Base-by-base conservation (phyloP, 2,888 invertebrate species). In the Hirtodrosophila confusa region DNA sequence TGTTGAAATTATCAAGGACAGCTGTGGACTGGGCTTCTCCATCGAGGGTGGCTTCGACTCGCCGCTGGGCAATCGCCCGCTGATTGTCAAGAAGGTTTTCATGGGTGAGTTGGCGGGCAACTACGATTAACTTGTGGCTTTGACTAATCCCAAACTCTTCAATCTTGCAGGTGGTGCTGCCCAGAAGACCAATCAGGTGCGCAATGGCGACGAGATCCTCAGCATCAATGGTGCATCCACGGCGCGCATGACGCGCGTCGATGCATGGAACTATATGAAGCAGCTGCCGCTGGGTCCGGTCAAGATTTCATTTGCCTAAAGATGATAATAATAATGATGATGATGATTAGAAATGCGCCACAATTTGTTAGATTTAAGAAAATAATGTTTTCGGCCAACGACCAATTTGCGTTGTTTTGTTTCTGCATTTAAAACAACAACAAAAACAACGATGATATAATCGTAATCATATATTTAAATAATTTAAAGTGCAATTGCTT, bases 241-340 rank as follows among this genome's bases (percentile, higher is more conserved):
- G 88, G 94, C 95, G 70, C 94, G 94, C 66, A 95, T 97, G 94
- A 95, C 97, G n/a, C 94, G 98, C 86, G 97, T 97, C 78, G 97
- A 98, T 92, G 98, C 97, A 54, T 98, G 98, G 98, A 96, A 96
- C 78, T 94, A 96, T 67, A 95, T 98, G 93, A 98, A 98, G 92
- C 96, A 96, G 86, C 92, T 98, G 75, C 96, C 97, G 54, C 95
- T 96, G 89, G 98, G 98, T 58, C 94, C 95, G 88, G 95, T 97
- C 72, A 93, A 90, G 77, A 91, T 91, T 75, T 75, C 84, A 44
- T 89, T 91, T 75, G 83, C 88, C 75, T 91, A 83, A 88, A 36
- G 40, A 44, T 31, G 24, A 39, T 33, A 5, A 55, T 27, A 17
- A 50, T 50, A n/a, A 35, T 29, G 44, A 37, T 17, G 29, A 37